phyloP scores from a whole-genome alignment of 2,113 vertebrate species.

The mouse (Mus musculus) region DNA sequence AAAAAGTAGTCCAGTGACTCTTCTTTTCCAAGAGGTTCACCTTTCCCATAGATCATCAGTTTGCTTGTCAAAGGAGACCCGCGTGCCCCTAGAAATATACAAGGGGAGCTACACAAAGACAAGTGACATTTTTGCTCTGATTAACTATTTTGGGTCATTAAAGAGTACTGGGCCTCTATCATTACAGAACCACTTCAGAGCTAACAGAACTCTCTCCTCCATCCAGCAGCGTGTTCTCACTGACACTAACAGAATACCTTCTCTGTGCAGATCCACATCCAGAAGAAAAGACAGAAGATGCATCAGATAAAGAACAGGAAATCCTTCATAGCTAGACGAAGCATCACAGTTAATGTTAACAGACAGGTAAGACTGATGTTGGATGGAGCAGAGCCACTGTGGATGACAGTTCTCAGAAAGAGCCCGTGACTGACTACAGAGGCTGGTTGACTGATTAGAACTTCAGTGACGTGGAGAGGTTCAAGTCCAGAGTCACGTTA shows the following conservation, averaged over 20 bases:
- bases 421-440: neutral
- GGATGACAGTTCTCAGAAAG: neutral
- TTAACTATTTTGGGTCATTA: neutral
- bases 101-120: neutral
- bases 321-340: neutral
- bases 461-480: neutral
- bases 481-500: neutral
- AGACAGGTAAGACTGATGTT: neutral
- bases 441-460: neutral
- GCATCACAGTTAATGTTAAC: neutral
- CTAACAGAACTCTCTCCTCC: neutral
- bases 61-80: constrained; percentile 43
- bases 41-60: constrained; percentile 50
- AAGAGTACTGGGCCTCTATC: neutral
- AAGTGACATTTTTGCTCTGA: neutral
- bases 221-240: neutral
- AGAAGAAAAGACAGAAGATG: neutral
- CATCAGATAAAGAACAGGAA: neutral
- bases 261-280: neutral
- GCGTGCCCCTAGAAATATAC: neutral
- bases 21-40: constrained; percentile 41
- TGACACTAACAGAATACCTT: neutral
- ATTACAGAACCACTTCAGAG: neutral
- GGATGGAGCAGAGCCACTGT: neutral
- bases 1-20: constrained; percentile 51